phyloP scores from a whole-genome alignment of 37 sponge, comb jelly and placozoan genomes.

The Ephydatia muelleri region DNA sequence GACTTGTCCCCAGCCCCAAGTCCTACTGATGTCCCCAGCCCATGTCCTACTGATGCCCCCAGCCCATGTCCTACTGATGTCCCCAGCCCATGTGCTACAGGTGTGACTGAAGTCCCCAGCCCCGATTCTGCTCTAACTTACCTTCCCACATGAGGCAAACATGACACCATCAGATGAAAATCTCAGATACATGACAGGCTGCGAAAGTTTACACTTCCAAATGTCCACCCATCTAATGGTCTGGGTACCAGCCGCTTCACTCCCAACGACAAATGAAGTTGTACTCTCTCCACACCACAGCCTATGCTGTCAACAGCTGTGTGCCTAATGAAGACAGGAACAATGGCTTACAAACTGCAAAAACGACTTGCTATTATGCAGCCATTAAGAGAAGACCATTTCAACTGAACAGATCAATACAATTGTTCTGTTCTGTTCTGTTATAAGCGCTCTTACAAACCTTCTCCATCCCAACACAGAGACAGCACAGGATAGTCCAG shows the following conservation, averaged over 20 bases:
- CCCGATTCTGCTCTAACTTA: not conserved
- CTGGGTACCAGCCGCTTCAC: not conserved
- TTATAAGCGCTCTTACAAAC: too few species aligned
- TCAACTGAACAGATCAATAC: too few species aligned
- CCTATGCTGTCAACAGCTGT: conserved; percentile 39
- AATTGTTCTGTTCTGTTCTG: too few species aligned
- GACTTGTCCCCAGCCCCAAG: not conserved
- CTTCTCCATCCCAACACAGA: conserved; percentile 61
- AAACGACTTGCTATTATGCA: too few species aligned
- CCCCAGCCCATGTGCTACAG: not conserved
- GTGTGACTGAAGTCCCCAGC: too few species aligned
- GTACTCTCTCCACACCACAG: conserved; percentile 39
- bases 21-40: not conserved
- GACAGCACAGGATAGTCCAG: conserved; percentile 21
- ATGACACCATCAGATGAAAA: conserved; percentile 72
- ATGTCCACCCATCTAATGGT: conserved; percentile 23
- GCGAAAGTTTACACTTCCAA: conserved; percentile 57
- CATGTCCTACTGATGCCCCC: not conserved
- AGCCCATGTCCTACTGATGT: not conserved
- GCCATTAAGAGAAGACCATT: too few species aligned
- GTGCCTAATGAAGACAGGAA: not conserved
- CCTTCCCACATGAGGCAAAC: conserved; percentile 81
- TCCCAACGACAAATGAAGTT: not conserved
- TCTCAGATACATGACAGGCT: conserved; percentile 39
- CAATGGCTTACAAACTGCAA: too few species aligned